These are phyloP conservation scores for Botrylloides violaceus DNA, from an alignment of 23 tunicate species.

Conservation along the genomic window DNA sequence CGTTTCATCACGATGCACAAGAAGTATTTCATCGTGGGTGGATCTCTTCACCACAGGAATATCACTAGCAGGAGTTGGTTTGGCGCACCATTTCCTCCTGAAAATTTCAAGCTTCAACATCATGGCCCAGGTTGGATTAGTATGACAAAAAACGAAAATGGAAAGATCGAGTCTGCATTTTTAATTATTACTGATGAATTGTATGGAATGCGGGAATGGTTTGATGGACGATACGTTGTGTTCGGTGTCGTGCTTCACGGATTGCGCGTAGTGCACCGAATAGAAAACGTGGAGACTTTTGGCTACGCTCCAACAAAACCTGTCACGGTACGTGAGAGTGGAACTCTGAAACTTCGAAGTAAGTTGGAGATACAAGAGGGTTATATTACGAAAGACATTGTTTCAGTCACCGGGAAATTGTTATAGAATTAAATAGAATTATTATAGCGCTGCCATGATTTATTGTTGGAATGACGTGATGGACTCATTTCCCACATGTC, in stretches of 20 bases:
- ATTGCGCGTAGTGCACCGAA: not conserved
- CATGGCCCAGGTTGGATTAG: slow-evolving; percentile 24
- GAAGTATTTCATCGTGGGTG: slow-evolving; percentile 2
- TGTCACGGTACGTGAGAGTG: slow-evolving; percentile 6
- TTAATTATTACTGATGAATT: slow-evolving; percentile 11
- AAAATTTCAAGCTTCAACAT: slow-evolving; percentile 13
- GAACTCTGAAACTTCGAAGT: slow-evolving; percentile 10
- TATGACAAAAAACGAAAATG: slow-evolving; percentile 7
- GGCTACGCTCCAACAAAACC: slow-evolving; percentile 2
- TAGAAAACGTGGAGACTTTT: slow-evolving; percentile 5
- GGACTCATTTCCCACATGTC: too few species aligned
- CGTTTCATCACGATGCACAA: slow-evolving; percentile 2
- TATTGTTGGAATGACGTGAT: too few species aligned
- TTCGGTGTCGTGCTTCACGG: slow-evolving; percentile 21
- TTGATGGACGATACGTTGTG: slow-evolving; percentile 11
- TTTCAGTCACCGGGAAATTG: not conserved
- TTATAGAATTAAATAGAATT: too few species aligned
- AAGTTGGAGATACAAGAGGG: slow-evolving; percentile 4
- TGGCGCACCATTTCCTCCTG: slow-evolving; percentile 16
- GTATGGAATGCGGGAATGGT: slow-evolving; percentile 18
- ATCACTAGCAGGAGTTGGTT: slow-evolving; percentile 16
- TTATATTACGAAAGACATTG: slow-evolving; percentile 4
- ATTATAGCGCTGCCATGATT: too few species aligned
- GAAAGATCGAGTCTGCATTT: not conserved
- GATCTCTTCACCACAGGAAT: not conserved